Evolutionary conservation across 1,140 invertebrate species (phyloP).

Genomic region (Ooceraea biroi): DNA sequence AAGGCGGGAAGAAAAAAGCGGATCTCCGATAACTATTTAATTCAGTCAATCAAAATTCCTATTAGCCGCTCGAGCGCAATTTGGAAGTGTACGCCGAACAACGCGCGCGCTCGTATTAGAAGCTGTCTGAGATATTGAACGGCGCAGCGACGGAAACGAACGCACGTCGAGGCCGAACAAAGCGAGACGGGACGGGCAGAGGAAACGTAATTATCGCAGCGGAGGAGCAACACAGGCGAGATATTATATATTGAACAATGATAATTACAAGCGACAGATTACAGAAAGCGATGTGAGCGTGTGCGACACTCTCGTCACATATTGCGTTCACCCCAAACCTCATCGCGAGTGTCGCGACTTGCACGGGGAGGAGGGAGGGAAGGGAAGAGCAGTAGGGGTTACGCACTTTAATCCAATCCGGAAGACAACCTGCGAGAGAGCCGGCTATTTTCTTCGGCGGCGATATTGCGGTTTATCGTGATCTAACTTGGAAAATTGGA

Average conservation of each 20-base stretch:
- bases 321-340: too few relatives aligned
- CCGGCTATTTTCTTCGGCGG: slow-evolving; percentile 44
- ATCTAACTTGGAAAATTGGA: slow-evolving; percentile 58
- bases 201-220: slow-evolving; percentile 25
- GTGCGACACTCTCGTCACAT: too few relatives aligned
- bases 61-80: slow-evolving; percentile 84
- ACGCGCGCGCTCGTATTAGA: slow-evolving; percentile 81
- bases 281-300: too few relatives aligned
- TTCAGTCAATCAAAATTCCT: slow-evolving; percentile 86
- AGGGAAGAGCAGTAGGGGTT: too few relatives aligned
- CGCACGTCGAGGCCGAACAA: slow-evolving; percentile 55
- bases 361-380: too few relatives aligned
- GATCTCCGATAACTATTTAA: slow-evolving; percentile 85
- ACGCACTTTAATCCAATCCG: slow-evolving; percentile 33
- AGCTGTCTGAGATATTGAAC: slow-evolving; percentile 82
- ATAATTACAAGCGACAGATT: background rate
- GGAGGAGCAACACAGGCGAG: background rate
- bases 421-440: slow-evolving; percentile 1
- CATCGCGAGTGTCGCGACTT: too few relatives aligned
- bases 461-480: slow-evolving; percentile 48
- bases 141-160: slow-evolving; percentile 73
- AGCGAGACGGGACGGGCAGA: slow-evolving; percentile 41
- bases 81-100: slow-evolving; percentile 82
- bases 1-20: slow-evolving; percentile 69
- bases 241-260: background rate